phyloP scores from a whole-genome alignment of 2,888 invertebrate genomes.

The Drosophila quinaria region DNA sequence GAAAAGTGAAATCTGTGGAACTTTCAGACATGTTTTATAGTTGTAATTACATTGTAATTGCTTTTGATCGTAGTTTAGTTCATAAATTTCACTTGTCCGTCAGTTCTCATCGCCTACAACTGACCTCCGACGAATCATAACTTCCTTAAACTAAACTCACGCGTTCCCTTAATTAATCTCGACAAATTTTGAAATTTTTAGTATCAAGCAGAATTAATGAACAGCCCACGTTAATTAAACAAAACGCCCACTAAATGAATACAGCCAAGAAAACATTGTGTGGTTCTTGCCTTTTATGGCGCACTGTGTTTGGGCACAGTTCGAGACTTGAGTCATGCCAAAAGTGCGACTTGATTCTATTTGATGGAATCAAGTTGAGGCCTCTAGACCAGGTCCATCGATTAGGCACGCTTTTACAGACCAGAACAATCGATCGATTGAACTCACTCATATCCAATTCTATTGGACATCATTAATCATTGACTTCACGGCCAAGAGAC shows the following conservation, averaged over 20 bases:
- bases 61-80: conserved; percentile 12
- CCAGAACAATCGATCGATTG: conserved; percentile 37
- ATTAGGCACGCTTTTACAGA: conserved; percentile 37
- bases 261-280: conserved; percentile 35
- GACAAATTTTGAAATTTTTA: conserved; percentile 36
- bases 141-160: conserved; percentile 41
- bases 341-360: conserved; percentile 22
- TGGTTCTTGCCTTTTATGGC: conserved; percentile 62
- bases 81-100: conserved; percentile 25
- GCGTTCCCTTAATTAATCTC: conserved; percentile 64
- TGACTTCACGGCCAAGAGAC: conserved; percentile 60
- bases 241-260: conserved; percentile 57
- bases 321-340: conserved; percentile 54
- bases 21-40: conserved; percentile 3
- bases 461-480: conserved; percentile 63
- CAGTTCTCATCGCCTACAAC: conserved; percentile 27
- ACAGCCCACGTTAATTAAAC: conserved; percentile 63
- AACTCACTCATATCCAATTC: conserved; percentile 33
- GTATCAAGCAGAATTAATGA: conserved; percentile 53
- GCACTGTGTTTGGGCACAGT: conserved; percentile 54
- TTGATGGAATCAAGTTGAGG: conserved; percentile 35
- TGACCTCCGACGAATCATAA: conserved; percentile 55
- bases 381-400: conserved; percentile 17
- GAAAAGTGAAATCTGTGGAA: conserved; percentile 53
- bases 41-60: conserved; percentile 43